These are phyloP conservation scores for Odontophorus gujanensis DNA, from an alignment of 2,113 vertebrate genomes.

Conservation along the genomic window DNA sequence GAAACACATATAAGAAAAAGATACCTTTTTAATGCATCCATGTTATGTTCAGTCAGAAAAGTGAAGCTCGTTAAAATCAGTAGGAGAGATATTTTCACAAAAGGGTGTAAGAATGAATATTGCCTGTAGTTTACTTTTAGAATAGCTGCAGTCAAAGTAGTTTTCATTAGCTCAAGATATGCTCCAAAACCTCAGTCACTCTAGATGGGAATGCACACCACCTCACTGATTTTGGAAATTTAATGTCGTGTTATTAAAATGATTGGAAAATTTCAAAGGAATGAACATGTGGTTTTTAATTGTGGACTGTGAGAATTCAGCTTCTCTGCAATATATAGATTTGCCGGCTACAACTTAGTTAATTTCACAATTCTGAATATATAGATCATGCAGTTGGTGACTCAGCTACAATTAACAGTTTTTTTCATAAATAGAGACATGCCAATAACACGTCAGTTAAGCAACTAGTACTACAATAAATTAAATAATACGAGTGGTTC, in stretches of 20 bases:
- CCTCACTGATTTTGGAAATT: fast-evolving
- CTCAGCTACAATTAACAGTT: background rate
- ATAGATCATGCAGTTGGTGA: fast-evolving
- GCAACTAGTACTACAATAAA: background rate
- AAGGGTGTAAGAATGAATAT: background rate
- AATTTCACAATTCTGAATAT: background rate
- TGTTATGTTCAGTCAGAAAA: background rate
- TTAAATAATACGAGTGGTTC: background rate
- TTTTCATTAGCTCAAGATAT: background rate
- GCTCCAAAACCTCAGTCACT: background rate
- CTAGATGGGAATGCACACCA: background rate
- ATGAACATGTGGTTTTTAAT: background rate
- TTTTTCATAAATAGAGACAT: background rate
- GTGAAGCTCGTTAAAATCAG: background rate
- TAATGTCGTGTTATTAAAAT: background rate
- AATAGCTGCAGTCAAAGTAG: background rate
- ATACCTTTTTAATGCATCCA: background rate
- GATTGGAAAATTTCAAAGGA: background rate
- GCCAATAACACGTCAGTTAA: background rate
- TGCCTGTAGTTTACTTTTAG: background rate
- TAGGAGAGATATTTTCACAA: background rate
- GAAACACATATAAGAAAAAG: background rate
- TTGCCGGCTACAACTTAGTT: background rate
- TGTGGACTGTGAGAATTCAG: background rate
- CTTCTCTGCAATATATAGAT: background rate